These are phyloP conservation scores for Dyspetes luteomarginatus DNA, from an alignment of 2,888 invertebrate genomes.

Conservation along the genomic window DNA sequence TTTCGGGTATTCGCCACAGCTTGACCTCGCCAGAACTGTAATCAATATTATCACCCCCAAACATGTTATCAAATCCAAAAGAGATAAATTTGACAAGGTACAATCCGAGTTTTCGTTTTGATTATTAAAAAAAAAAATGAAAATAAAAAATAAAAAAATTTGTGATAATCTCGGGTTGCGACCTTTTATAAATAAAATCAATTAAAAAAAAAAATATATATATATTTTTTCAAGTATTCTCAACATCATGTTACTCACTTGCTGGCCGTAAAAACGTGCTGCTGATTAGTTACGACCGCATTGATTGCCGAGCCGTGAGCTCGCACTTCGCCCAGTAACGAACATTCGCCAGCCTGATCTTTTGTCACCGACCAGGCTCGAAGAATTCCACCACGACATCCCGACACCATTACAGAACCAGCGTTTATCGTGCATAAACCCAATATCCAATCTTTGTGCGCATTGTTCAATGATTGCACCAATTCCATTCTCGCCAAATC, in stretches of 20 bases:
- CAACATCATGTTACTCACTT: conserved; percentile 86
- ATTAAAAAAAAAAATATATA: not conserved
- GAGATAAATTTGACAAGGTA: conserved; percentile 2
- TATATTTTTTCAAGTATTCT: not conserved
- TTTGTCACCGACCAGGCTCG: conserved; percentile 88
- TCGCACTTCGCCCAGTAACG: conserved; percentile 87
- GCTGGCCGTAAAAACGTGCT: conserved; percentile 91
- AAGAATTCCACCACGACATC: conserved; percentile 90
- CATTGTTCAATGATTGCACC: conserved; percentile 89
- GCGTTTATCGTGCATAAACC: conserved; percentile 87
- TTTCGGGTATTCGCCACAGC: conserved; percentile 85
- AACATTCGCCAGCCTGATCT: conserved; percentile 87
- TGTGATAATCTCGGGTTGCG: conserved; percentile 19
- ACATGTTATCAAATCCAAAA: conserved; percentile 74
- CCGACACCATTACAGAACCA: conserved; percentile 87
- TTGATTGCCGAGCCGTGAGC: conserved; percentile 89
- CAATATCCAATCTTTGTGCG: conserved; percentile 95
- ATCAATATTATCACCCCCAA: conserved; percentile 81
- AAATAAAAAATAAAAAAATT: no score
- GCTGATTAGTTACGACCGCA: conserved; percentile 87
- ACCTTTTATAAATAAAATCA: conserved; percentile 15
- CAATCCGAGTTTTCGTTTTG: not conserved
- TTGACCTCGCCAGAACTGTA: conserved; percentile 90
- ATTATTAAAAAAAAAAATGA: no score
- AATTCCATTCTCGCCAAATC: conserved; percentile 86